These are phyloP conservation scores for Merluccius polli DNA, from an alignment of 2,797 vertebrate genomes.

Conservation along the genomic window DNA sequence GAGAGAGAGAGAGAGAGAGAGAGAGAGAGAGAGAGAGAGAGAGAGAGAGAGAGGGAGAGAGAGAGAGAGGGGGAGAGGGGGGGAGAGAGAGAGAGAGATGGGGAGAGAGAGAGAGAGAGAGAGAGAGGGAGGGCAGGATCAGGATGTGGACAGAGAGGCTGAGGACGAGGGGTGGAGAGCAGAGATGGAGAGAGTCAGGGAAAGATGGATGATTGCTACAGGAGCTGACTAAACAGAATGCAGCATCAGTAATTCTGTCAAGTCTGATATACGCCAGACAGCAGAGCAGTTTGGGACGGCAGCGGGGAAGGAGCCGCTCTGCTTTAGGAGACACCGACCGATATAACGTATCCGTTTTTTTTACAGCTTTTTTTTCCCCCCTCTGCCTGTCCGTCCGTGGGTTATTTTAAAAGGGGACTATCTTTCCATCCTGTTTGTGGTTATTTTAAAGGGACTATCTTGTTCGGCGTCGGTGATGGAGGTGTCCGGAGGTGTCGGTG, in stretches of 20 bases:
- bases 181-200: neutral
- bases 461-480: neutral
- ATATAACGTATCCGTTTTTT: constrained; percentile 27
- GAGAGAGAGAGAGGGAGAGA: neutral
- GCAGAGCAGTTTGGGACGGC: constrained; percentile 48
- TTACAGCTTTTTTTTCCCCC: neutral
- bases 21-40: neutral
- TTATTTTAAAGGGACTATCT: neutral
- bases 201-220: constrained; percentile 11
- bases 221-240: constrained; percentile 60
- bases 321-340: constrained; percentile 39
- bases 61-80: too few relatives aligned
- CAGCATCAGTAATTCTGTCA: constrained; percentile 60
- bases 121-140: neutral
- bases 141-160: neutral
- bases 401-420: too few relatives aligned
- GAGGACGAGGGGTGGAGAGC: neutral
- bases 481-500: neutral
- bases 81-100: neutral
- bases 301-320: constrained; percentile 42
- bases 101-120: constrained; percentile 33
- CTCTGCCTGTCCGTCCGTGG: constrained; percentile 14
- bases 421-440: too few relatives aligned
- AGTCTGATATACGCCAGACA: constrained; percentile 48
- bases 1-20: constrained; percentile 14